Conservation (phyloP, 2,797 vertebrate species). For the Pangasius djambal region DNA sequence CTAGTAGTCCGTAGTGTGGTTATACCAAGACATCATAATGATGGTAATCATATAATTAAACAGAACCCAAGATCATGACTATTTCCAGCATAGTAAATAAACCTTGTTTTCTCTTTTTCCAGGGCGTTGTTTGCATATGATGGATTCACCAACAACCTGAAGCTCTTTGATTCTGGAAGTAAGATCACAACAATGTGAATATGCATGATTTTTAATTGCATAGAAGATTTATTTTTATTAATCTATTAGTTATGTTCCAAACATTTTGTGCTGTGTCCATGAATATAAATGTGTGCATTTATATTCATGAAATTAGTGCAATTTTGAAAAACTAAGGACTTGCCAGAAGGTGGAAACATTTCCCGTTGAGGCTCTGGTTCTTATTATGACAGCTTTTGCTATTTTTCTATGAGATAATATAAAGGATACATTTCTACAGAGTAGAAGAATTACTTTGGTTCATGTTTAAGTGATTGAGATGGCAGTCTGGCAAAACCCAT, state of each 20-base stretch:
- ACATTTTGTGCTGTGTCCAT: neutral
- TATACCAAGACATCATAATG: neutral
- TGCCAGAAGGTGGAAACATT: neutral
- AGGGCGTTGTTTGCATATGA: conserved; percentile 82
- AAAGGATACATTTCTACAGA: neutral
- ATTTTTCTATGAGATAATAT: neutral
- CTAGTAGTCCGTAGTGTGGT: conserved; percentile 6
- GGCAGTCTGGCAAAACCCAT: conserved; percentile 24
- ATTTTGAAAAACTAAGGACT: neutral
- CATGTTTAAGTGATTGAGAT: conserved; percentile 24
- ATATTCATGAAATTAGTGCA: neutral
- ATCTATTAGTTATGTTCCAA: neutral
- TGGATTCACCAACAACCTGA: conserved; percentile 79
- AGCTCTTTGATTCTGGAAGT: conserved; percentile 83
- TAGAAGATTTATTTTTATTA: neutral
- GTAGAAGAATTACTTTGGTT: neutral
- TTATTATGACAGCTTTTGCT: neutral
- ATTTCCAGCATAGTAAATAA: neutral
- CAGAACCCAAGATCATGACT: neutral
- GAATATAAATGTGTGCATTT: neutral
- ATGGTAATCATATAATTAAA: conserved; percentile 7
- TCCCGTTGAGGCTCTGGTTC: neutral
- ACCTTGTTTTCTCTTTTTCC: conserved; percentile 58
- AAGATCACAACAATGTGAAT: conserved; percentile 1
- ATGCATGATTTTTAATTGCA: neutral